Evolutionary conservation across 2,113 vertebrate genomes (phyloP), one percentile per base, ranked within the genome.

Genomic region (Anguilla japonica): DNA sequence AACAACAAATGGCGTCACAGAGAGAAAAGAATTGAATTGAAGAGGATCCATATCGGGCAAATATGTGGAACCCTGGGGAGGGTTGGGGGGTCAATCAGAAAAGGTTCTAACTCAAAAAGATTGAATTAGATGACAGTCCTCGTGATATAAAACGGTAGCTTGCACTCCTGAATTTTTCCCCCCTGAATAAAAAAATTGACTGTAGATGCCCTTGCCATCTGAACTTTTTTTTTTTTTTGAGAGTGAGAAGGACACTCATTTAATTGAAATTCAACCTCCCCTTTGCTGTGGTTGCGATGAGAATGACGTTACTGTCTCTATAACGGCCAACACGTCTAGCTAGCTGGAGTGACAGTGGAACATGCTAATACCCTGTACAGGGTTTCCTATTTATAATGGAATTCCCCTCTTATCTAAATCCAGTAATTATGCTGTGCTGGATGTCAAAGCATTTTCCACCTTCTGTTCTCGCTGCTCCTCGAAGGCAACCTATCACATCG

Each of bases 381-480:
- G 82, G 90, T 92, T 91, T 93, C 87, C 87, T 89, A 83, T 91
- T 92, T 90, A 90, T 86, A 83, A 92, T 93, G 92, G 92, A 94
- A 94, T 94, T 95, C 91, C 93, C 87, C 89, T 90, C 87, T 93
- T 92, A 94, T 95, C 92, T 93, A 92, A 94, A 94, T 94, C 92
- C 92, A 93, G 93, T 94, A 93, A 96, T 95, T 93, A 94, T 91
- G 91, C 92, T 91, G 92, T 93, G 86, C 91, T 91, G 91, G 83
- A 93, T 94, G 93, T 95, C 93, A 94, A 92, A 93, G 93, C 92
- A 93, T 87, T 91, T 93, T 26, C 91, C 91, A 92, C 91, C 91
- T 15, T 50, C 41, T 83, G 82, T 71, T 16, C 86, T 85, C 87
- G 11, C 29, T 43, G 88, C 7, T 26, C 88, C 93, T 94, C 94